phyloP scores from a whole-genome alignment of 1,140 invertebrate species.

The Sitophilus oryzae region DNA sequence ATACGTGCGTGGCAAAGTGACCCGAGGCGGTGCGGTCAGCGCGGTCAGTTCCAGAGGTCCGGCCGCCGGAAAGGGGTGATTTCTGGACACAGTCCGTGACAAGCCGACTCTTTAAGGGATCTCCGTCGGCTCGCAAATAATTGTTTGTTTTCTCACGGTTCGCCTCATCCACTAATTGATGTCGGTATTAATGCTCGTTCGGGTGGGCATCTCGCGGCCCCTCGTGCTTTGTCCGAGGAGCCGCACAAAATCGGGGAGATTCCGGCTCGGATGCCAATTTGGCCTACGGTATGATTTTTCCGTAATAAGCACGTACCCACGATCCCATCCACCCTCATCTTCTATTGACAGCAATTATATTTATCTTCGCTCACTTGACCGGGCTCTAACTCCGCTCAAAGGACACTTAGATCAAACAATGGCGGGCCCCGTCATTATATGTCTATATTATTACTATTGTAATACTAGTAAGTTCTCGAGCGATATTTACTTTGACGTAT shows the following conservation, averaged over 20 bases:
- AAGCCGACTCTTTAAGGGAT: slow-evolving; percentile 39
- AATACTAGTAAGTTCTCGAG: background rate
- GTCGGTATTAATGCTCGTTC: slow-evolving; percentile 41
- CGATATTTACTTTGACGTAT: background rate
- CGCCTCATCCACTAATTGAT: slow-evolving; percentile 42
- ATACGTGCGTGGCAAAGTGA: slow-evolving; percentile 28
- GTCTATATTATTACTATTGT: slow-evolving; percentile 7
- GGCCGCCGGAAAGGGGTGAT: slow-evolving; percentile 36
- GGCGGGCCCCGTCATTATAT: slow-evolving; percentile 6
- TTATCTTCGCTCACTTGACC: slow-evolving; percentile 29
- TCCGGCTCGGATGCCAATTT: slow-evolving; percentile 34
- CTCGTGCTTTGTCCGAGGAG: slow-evolving; percentile 25
- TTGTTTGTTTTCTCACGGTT: slow-evolving; percentile 46
- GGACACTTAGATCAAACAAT: slow-evolving; percentile 7
- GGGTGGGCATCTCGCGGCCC: slow-evolving; percentile 30
- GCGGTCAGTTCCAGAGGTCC: slow-evolving; percentile 29
- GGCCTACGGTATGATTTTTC: slow-evolving; percentile 33
- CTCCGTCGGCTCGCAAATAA: slow-evolving; percentile 38
- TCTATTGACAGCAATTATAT: slow-evolving; percentile 31
- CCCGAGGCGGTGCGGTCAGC: slow-evolving; percentile 31
- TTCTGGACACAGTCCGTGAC: slow-evolving; percentile 34
- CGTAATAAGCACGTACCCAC: slow-evolving; percentile 32
- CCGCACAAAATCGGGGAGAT: slow-evolving; percentile 34
- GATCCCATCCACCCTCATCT: slow-evolving; percentile 17
- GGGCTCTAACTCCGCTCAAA: slow-evolving; percentile 14